Evolutionary conservation across 1,140 invertebrate species (phyloP), one percentile per base, ranked within the genome.

Genomic region (Riptortus pedestris): DNA sequence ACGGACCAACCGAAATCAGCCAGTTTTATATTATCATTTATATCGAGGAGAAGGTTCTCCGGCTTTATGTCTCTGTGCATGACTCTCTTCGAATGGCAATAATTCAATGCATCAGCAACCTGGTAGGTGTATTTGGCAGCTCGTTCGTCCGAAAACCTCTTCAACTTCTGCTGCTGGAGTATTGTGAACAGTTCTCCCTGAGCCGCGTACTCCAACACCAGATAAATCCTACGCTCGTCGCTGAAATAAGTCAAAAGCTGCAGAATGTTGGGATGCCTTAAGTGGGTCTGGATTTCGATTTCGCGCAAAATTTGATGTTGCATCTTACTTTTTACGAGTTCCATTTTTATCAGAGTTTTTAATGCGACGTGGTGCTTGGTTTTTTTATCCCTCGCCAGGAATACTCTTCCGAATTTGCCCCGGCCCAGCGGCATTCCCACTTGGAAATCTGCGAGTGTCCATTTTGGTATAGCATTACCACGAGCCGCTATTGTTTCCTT

Each of bases 1-100:
- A 94, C 91, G 16, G 91, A 94, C 91, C 91, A 95, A 0, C 93
- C 93, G 81, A 96, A 96, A 74, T 96, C 93, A 33, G 90, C 90
- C 58, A 96, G 80, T 76, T 95, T 95, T 0, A 95, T 76, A 72
- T 93, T 83, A 66, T 88, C 89, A 58, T 82, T 79, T 12, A 78
- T 75, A 0, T 85, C 84, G 0, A 95, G 74, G 16, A 94, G 74
- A 20, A 95, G 80, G 77, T 95, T 95, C 73, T 94, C 91, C n/a
- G 91, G 91, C 74, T 94, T 95, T 9, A 95, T 85, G 75, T 92
- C 89, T 70, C 92, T 79, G 73, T 96, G 93, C 68, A 96, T 96
- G 0, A 96, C 92, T 71, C 90, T 84, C 68, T 91, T 88, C 51
- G 79, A 76, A 72, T 96, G 93, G 69, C 91, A 96, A 75, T 94